A percentile compares a stretch with the other conserved stretches of the same genome.
Evolutionary conservation across 2,113 vertebrate species (phyloP).

Genomic region (Podarcis cretensis): DNA sequence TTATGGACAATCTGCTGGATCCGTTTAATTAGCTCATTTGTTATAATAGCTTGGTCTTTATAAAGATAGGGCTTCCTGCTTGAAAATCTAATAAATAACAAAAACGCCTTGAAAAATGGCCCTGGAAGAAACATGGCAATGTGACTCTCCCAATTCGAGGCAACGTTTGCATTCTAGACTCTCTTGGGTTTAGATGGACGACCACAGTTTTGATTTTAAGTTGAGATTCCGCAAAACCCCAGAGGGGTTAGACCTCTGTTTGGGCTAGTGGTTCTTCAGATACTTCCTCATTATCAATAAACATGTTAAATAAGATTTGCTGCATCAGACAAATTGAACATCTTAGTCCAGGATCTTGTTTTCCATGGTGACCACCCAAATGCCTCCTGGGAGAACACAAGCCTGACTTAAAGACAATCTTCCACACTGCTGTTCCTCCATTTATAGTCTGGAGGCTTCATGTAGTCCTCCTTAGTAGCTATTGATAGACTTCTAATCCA

Average conservation of each 20-base stretch:
- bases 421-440: too few species aligned
- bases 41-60: conserved; percentile 35
- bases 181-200: not conserved
- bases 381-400: too few species aligned
- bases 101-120: not conserved
- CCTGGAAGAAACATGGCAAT: not conserved
- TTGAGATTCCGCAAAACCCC: not conserved
- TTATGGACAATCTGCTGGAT: conserved; percentile 8
- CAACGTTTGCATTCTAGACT: not conserved
- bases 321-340: too few species aligned
- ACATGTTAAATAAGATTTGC: too few species aligned
- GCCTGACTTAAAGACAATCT: too few species aligned
- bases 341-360: too few species aligned
- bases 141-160: not conserved
- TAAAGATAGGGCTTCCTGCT: not conserved
- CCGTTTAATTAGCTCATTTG: conserved; percentile 32
- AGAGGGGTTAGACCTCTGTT: not conserved
- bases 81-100: conserved; percentile 26
- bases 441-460: too few species aligned
- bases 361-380: too few species aligned
- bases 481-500: too few species aligned
- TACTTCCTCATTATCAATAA: not conserved
- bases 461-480: too few species aligned
- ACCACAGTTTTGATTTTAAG: not conserved
- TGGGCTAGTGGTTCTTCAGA: not conserved